Conservation (phyloP, 2,797 vertebrate species). For the Enteromius fasciolatus region DNA sequence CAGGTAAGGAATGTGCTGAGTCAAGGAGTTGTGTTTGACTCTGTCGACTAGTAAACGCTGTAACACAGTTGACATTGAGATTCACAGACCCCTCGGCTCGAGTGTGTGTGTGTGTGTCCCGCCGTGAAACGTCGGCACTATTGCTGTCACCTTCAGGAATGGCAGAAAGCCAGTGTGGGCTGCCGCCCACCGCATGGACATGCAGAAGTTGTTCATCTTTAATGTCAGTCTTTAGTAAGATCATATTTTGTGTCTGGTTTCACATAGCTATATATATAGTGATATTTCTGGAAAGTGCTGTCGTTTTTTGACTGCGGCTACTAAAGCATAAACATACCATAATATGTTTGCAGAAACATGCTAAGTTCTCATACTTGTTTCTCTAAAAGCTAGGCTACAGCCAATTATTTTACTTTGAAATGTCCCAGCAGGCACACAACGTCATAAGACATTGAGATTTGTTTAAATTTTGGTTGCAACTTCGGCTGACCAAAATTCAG, state of each 20-base stretch:
- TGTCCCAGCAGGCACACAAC: background rate
- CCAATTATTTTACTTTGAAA: background rate
- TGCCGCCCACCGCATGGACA: slow-evolving; percentile 67
- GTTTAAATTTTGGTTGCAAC: too few relatives aligned
- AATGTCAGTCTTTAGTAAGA: slow-evolving; percentile 75
- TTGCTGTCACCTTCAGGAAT: slow-evolving; percentile 85
- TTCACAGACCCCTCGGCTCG: slow-evolving; percentile 60
- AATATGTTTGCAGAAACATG: background rate
- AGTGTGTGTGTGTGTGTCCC: slow-evolving; percentile 59
- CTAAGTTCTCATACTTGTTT: background rate
- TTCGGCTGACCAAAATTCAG: too few relatives aligned
- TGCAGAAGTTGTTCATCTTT: slow-evolving; percentile 77
- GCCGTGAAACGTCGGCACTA: slow-evolving; percentile 86
- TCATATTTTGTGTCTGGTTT: slow-evolving; percentile 58
- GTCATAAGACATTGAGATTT: too few relatives aligned
- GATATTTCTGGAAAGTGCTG: background rate
- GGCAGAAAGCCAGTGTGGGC: slow-evolving; percentile 79
- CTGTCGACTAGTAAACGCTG: slow-evolving; percentile 80
- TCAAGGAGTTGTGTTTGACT: slow-evolving; percentile 48
- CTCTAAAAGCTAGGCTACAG: background rate
- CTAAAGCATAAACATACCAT: background rate
- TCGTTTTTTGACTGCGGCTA: background rate
- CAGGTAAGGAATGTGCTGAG: slow-evolving; percentile 59
- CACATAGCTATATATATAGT: slow-evolving; percentile 6
- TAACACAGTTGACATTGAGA: slow-evolving; percentile 79